Evolutionary conservation across 37 sponge, comb jelly and placozoan genomes (phyloP), one percentile per base, ranked within the genome.

Genomic region (Crambe crambe): DNA sequence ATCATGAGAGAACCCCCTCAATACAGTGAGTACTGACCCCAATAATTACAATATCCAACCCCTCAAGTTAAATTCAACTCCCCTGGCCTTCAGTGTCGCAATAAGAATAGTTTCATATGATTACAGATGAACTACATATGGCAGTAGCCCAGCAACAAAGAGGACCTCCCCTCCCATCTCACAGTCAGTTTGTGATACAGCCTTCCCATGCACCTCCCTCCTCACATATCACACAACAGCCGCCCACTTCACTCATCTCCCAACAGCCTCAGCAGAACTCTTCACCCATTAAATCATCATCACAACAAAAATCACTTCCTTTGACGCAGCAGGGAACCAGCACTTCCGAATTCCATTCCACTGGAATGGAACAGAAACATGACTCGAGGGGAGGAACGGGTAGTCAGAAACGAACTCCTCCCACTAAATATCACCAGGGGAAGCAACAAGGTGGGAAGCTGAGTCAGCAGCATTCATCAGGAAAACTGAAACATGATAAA

Each of bases 1-100:
- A 75, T 83, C 31, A 66, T 59, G 3, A 51, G 84, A 17, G 84
- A 83, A 8, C 84, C 84, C 17, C 84, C 84, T 9, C 84, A 83
- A 39, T 83, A 83, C 31, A 29, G 36, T 58, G 59, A 72, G 43
- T 36, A 56, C 42, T 9, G 44, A 0, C 29, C 39, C 26, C 62
- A 63, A 42, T 10, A 77, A 40, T 36, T n/a, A n/a, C n/a, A n/a
- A n/a, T n/a, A n/a, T n/a, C n/a, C n/a, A n/a, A n/a, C n/a, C n/a
- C n/a, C n/a, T n/a, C n/a, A n/a, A n/a, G n/a, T n/a, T n/a, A n/a
- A n/a, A n/a, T n/a, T n/a, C n/a, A n/a, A n/a, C n/a, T n/a, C n/a
- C n/a, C n/a, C n/a, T n/a, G n/a, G n/a, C n/a, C n/a, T n/a, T n/a
- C n/a, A n/a, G n/a, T n/a, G n/a, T n/a, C n/a, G n/a, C n/a, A n/a